Evolutionary conservation across 2,113 vertebrate species (phyloP).

Genomic region (Dicrurus megarhynchus): DNA sequence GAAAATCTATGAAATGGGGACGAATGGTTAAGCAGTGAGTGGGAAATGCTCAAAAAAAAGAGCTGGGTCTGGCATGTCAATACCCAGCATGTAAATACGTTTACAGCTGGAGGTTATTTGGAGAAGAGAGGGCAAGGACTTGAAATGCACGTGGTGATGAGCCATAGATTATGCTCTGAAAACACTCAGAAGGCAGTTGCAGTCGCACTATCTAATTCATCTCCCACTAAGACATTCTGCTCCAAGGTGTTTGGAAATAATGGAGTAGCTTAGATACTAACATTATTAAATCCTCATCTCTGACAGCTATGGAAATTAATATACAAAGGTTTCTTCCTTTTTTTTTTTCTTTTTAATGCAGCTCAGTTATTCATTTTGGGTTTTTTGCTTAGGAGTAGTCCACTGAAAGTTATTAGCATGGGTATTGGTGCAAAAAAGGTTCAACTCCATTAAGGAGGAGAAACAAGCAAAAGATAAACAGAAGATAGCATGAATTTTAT

Average conservation of each 20-base stretch:
- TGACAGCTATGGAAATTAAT: slow-evolving; percentile 47
- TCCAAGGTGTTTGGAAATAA: slow-evolving; percentile 51
- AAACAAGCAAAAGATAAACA: neutral
- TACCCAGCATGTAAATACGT: neutral
- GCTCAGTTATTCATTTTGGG: neutral
- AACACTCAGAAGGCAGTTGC: neutral
- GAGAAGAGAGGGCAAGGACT: slow-evolving; percentile 19
- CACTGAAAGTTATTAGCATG: neutral
- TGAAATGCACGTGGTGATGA: neutral
- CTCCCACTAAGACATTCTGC: slow-evolving; percentile 24
- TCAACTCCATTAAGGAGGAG: neutral
- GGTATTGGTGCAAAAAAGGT: neutral
- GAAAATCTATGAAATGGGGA: neutral
- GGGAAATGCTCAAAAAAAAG: neutral
- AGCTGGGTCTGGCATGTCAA: neutral
- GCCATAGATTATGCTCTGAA: neutral
- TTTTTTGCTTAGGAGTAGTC: neutral
- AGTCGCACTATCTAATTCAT: neutral
- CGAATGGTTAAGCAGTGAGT: neutral
- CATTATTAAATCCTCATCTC: slow-evolving; percentile 56
- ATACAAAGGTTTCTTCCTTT: neutral
- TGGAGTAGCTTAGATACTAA: slow-evolving; percentile 48
- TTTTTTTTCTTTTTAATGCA: neutral
- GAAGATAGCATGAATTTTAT: neutral
- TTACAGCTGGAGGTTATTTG: slow-evolving; percentile 24